These are phyloP conservation scores for Pyrrhosoma nymphula DNA, from an alignment of 2,888 invertebrate species.

Conservation along the genomic window DNA sequence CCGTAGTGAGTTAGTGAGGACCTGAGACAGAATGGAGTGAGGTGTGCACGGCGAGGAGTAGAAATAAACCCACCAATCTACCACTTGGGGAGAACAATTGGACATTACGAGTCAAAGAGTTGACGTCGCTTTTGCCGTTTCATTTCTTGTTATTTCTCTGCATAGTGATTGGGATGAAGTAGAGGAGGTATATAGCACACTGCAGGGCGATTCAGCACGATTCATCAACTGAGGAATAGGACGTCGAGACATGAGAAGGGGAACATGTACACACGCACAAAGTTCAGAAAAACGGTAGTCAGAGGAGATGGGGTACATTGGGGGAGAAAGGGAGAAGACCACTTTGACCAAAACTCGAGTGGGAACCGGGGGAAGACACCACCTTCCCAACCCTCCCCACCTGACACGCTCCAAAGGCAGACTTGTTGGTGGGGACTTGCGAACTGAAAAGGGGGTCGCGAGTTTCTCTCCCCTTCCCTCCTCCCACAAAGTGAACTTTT, in stretches of 20 bases:
- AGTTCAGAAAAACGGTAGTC: background rate
- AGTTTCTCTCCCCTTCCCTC: background rate
- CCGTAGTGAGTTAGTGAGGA: background rate
- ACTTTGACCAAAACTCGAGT: constrained; percentile 58
- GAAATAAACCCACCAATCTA: too few relatives aligned
- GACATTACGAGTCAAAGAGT: background rate
- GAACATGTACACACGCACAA: background rate
- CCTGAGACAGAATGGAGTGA: background rate
- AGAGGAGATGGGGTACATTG: background rate
- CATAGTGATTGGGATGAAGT: background rate
- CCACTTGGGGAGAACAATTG: too few relatives aligned
- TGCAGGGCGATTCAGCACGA: background rate
- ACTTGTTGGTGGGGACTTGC: background rate
- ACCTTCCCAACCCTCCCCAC: background rate
- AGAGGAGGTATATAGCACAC: background rate
- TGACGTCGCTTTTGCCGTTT: background rate
- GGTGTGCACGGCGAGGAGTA: too few relatives aligned
- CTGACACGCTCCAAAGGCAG: background rate
- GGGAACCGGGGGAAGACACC: background rate
- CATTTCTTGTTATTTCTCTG: background rate
- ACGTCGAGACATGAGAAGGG: background rate
- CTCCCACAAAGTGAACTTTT: constrained; percentile 36
- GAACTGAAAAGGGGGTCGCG: constrained; percentile 1
- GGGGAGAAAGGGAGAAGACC: constrained; percentile 14
- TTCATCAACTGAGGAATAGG: background rate